Conservation (phyloP, 2,797 vertebrate genomes). For the Pipistrellus pygmaeus region DNA sequence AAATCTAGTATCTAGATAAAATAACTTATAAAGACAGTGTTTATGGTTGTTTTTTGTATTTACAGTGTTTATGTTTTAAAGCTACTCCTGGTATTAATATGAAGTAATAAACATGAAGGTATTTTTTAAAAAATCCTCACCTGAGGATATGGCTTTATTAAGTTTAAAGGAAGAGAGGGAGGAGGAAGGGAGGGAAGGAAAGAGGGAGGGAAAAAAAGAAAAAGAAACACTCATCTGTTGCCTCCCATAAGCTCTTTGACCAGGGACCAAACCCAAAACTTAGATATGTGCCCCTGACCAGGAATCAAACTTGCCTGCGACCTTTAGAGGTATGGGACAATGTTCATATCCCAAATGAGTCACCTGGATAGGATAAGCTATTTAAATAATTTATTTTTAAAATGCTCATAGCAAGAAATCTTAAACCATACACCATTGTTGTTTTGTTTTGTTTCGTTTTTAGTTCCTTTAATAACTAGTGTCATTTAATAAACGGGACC, state of each 20-base stretch:
- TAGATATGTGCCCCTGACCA: not conserved
- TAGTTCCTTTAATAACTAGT: conserved; percentile 25
- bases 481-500: conserved; percentile 46
- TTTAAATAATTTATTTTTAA: conserved; percentile 42
- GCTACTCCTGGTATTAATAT: conserved; percentile 17
- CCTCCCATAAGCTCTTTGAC: not conserved
- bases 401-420: conserved; percentile 51
- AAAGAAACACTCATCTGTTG: not conserved
- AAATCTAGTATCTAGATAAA: conserved; percentile 53
- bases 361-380: not conserved
- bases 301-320: not conserved
- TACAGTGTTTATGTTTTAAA: conserved; percentile 53
- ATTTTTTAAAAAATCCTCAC: not conserved
- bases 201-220: accelerated
- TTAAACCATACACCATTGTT: not conserved
- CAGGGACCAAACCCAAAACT: not conserved
- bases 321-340: not conserved
- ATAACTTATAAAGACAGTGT: conserved; percentile 40
- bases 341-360: not conserved
- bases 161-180: not conserved
- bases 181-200: no score
- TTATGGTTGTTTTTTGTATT: not conserved
- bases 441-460: not conserved
- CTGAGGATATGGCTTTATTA: not conserved
- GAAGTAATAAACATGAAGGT: conserved; percentile 51